Evolutionary conservation across 2,888 invertebrate species (phyloP), one percentile per base, ranked within the genome.

Genomic region (Dicranocentrus wangi): DNA sequence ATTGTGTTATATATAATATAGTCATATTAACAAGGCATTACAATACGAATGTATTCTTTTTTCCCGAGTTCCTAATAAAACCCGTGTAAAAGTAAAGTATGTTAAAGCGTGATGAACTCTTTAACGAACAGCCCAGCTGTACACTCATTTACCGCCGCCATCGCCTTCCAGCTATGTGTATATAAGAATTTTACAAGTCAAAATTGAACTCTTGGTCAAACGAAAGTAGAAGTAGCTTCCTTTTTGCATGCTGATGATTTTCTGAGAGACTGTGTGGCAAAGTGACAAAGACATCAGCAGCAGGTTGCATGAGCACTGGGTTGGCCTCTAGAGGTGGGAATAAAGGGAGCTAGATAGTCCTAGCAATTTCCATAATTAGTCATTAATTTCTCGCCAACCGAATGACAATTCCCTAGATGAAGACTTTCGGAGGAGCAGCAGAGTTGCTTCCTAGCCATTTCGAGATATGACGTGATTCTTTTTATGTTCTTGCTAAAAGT

Each of bases 291-390:
- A 7, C 55, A 39, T 60, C 60, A 61, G 23, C 55, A 61, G 58
- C 25, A 55, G 55, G 39, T 53, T 68, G 53, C 28, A 53, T 68
- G 53, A 17, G 28, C 23, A 28, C 15, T 17, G 17, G 32, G 39
- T n/a, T 51, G 13, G 7, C 7, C 39, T 5, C 13, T 13, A 39
- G 51, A 13, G 69, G 53, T 58, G 28, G 47, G 60, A 70, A 43
- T 60, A 27, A 47, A 39, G 70, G 27, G 60, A 71, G 60, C 5
- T 1, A 2, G 53, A 55, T 43, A 71, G 60, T 27, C 58, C 71
- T 28, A 43, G 71, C 75, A 65, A 81, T 81, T 81, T 81, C 81
- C 81, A 81, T 81, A 81, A 76, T 81, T 81, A 76, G 81, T 76
- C 65, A 81, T 81, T 81, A 81, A 81, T 63, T 81, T 81, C 63